phyloP scores from a whole-genome alignment of 2,113 vertebrate genomes.

The Apistogramma diplotaenia region DNA sequence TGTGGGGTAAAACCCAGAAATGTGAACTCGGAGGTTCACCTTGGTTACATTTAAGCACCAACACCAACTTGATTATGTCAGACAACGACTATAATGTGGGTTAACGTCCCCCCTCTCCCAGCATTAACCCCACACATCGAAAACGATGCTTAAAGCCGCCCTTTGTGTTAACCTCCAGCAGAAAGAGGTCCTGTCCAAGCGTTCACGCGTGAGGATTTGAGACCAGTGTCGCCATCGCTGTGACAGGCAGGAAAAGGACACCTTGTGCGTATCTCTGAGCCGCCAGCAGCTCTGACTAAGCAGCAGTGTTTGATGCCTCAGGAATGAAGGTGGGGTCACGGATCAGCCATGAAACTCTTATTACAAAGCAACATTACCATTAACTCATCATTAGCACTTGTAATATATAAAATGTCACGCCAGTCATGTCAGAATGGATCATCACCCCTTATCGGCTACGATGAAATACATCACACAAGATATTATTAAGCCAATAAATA shows the following conservation, averaged over 20 bases:
- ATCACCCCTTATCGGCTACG: neutral
- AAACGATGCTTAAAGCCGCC: fast-evolving
- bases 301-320: neutral
- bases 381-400: neutral
- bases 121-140: no score
- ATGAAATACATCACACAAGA: neutral
- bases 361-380: neutral
- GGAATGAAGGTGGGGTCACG: neutral
- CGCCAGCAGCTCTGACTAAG: neutral
- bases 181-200: neutral
- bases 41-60: neutral
- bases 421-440: neutral
- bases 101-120: no score
- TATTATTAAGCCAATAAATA: neutral
- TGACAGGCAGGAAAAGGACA: neutral
- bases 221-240: fast-evolving
- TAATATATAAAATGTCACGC: neutral
- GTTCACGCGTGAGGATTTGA: neutral
- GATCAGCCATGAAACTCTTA: neutral
- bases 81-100: no score
- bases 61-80: no score
- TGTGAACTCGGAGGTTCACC: neutral
- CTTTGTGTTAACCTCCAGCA: neutral
- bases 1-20: no score
- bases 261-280: neutral